Evolutionary conservation across 2,797 vertebrate genomes (phyloP).

Genomic region (Bradypodion pumilum): DNA sequence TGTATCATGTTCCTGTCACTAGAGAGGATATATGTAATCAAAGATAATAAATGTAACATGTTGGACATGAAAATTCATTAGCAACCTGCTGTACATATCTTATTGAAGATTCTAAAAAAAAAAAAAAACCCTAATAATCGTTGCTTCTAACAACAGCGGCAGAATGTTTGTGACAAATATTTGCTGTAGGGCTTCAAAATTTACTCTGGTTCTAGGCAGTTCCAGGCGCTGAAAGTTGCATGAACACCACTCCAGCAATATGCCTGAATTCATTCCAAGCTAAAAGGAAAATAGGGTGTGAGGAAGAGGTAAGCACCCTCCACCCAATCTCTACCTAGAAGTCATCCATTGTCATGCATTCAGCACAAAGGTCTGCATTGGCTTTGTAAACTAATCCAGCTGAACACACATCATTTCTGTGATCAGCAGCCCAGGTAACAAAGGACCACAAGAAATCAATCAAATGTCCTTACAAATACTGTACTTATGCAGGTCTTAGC

Average conservation of each 20-base stretch:
- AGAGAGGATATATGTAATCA: slow-evolving; percentile 28
- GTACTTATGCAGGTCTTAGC: no score
- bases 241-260: background rate
- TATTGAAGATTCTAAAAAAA: background rate
- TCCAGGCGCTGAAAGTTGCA: background rate
- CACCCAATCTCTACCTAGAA: no score
- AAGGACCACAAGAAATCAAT: no score
- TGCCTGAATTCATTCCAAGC: background rate
- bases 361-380: no score
- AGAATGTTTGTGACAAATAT: background rate
- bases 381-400: no score
- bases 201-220: background rate
- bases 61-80: background rate
- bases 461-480: no score
- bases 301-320: background rate
- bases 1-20: slow-evolving; percentile 31
- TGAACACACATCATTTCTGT: no score
- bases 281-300: no score
- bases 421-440: no score
- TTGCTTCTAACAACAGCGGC: background rate
- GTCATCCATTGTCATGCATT: no score
- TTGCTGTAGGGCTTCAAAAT: background rate
- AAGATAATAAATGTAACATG: background rate
- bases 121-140: background rate
- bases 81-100: background rate